Evolutionary conservation across 2,113 vertebrate genomes (phyloP).

Genomic region (Butastur rufipennis): DNA sequence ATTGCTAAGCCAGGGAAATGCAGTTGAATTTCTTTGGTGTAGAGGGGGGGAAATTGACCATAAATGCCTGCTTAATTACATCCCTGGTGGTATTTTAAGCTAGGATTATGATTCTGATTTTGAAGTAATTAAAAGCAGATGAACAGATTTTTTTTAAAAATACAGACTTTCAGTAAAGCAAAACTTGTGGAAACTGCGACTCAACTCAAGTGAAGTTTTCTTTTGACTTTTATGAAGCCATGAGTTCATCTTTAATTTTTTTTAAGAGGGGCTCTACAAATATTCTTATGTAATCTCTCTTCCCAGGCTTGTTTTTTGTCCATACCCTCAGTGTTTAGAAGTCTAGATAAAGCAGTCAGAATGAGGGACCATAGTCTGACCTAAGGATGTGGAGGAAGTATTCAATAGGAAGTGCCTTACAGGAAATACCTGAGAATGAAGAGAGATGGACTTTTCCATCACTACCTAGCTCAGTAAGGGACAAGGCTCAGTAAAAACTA

Average conservation of each 20-base stretch:
- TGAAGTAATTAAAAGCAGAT: background rate
- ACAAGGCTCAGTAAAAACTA: background rate
- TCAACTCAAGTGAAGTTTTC: background rate
- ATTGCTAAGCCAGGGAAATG: background rate
- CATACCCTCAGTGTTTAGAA: background rate
- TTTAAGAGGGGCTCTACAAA: background rate
- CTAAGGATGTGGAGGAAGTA: background rate
- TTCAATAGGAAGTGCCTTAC: background rate
- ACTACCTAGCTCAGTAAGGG: background rate
- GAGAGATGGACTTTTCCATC: background rate
- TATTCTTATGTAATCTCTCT: background rate
- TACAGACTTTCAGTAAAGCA: background rate
- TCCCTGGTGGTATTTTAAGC: background rate
- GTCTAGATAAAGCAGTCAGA: background rate
- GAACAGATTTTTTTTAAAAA: background rate
- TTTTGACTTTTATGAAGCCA: background rate
- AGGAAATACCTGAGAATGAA: background rate
- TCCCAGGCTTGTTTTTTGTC: background rate
- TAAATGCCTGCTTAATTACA: background rate
- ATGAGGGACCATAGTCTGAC: background rate
- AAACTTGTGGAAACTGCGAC: background rate
- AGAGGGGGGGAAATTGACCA: accelerated
- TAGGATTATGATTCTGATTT: background rate
- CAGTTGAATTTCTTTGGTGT: background rate
- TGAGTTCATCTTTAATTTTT: background rate